Evolutionary conservation across 2,888 invertebrate species (phyloP), one percentile per base, ranked within the genome.

Genomic region (Dusona sp.): DNA sequence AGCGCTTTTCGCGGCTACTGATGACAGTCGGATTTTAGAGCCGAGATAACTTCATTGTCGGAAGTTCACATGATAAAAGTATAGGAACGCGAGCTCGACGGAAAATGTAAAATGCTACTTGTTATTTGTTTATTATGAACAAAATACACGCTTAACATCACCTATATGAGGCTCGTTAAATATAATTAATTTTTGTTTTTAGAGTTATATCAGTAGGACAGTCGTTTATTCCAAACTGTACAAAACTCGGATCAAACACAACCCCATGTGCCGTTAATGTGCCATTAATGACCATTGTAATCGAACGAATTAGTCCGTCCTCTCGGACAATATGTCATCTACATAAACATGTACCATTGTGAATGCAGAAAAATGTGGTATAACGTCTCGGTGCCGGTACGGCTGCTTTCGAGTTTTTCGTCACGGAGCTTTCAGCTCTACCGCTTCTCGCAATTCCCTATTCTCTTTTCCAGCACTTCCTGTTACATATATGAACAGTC

Each of bases 401-500:
- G 42, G 42, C 42, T 51, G 64, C 78, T 78, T 73, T 42, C 48
- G 67, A 1, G 38, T 81, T 72, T 81, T 74, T 29, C 61, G 64
- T 79, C 48, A 57, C 57, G 38, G 48, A 81, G 73, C 68, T 79
- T 79, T 74, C 51, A 68, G 72, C 75, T 77, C 75, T 51, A 54
- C 42, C 45, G 65, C 36, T 19, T 48, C 45, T 13, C 77, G 22
- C 22, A 19, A 16, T 36, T 13, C 22, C 16, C 19, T 11, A 19
- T 29, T 38, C 65, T 9, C 29, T 36, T 19, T 65, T 9, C 4
- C 19, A 38, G 22, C 38, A 19, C 11, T 38, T 38, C n/a, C 25
- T 25, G 51, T 3, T 68, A 48, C 67, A 45, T 29, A 16, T 36
- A 87, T 67, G 82, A 83, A 86, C 86, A 87, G 91, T 92, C 90